Evolutionary conservation across 2,113 vertebrate species (phyloP), one percentile per base, ranked within the genome.

Genomic region (Cisticola juncidis): DNA sequence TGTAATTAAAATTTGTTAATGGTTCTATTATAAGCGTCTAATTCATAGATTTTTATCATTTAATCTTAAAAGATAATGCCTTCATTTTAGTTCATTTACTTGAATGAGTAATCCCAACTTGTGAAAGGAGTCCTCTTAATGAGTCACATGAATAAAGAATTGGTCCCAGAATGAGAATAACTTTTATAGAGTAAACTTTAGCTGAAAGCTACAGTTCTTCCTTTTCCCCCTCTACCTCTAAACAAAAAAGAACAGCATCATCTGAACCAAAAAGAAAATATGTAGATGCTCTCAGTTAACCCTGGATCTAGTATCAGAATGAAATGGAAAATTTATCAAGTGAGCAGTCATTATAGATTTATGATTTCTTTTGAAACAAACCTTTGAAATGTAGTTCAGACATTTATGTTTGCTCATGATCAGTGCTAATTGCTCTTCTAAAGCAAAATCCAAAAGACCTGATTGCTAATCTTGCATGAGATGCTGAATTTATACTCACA

Each of bases 1-100:
- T 84, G 73, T 95, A 95, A 94, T 87, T 95, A 95, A 95, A 95
- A 88, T 65, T 72, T 87, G 44, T 76, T 93, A 91, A 94, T 68
- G 36, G 45, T 76, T 78, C 81, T 85, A 36, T 84, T 88, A 11
- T 51, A 92, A 81, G n/a, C 69, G 45, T 68, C 77, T 92, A 89
- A 95, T 78, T 92, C 89, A 66, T 26, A 91, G 42, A 86, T 90
- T 89, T 86, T 92, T 78, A 81, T 89, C 53, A 72, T 92, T 89
- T 84, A 81, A 36, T 51, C 45, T 95, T 91, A 87, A 91, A 96
- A 95, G 83, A 94, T 86, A 91, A 91, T 84, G 53, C 73, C 40
- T 91, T 95, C 81, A 84, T 86, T 88, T 94, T 89, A 88, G 36
- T 92, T 86, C 61, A 72, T 84, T 94, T 95, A 81, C 33, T 81